A percentile compares a stretch with the other conserved stretches of the same genome.
These are phyloP conservation scores for Andrena haemorrhoa DNA, from an alignment of 2,888 invertebrate species.

Conservation along the genomic window DNA sequence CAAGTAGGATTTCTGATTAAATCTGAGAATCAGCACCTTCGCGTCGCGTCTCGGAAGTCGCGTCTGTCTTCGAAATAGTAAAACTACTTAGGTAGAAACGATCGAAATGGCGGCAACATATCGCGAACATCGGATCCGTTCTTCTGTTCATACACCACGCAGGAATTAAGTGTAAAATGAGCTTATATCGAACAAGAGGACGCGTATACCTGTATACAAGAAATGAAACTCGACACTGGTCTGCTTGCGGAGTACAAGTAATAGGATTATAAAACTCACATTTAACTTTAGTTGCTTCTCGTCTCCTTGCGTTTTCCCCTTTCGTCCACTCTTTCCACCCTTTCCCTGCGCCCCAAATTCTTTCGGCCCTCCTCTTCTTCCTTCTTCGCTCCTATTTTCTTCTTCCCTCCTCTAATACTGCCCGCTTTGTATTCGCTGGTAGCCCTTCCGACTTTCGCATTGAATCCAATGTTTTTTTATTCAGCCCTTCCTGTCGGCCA, in stretches of 20 bases:
- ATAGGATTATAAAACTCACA: constrained; percentile 29
- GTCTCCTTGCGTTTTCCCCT: constrained; percentile 4
- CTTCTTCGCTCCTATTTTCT: background rate
- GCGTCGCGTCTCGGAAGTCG: too few species aligned
- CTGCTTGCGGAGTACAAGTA: background rate
- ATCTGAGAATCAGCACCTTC: too few species aligned
- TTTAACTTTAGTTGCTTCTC: constrained; percentile 18
- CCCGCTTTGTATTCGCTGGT: background rate
- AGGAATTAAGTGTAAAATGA: too few species aligned
- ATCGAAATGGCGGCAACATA: too few species aligned
- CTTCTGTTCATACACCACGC: too few species aligned
- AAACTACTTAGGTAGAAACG: too few species aligned
- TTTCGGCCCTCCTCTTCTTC: background rate
- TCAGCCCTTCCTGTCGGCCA: background rate
- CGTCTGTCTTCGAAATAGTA: too few species aligned
- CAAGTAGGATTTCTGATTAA: too few species aligned
- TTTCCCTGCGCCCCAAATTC: background rate
- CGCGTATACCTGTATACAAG: too few species aligned
- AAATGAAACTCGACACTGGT: background rate
- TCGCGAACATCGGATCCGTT: too few species aligned
- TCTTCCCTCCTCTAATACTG: background rate
- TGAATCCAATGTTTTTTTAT: constrained; percentile 1
- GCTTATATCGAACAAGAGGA: too few species aligned
- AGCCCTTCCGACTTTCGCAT: background rate
- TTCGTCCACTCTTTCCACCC: background rate